Conservation (phyloP, 2,888 invertebrate species). For the Parnassius apollo region DNA sequence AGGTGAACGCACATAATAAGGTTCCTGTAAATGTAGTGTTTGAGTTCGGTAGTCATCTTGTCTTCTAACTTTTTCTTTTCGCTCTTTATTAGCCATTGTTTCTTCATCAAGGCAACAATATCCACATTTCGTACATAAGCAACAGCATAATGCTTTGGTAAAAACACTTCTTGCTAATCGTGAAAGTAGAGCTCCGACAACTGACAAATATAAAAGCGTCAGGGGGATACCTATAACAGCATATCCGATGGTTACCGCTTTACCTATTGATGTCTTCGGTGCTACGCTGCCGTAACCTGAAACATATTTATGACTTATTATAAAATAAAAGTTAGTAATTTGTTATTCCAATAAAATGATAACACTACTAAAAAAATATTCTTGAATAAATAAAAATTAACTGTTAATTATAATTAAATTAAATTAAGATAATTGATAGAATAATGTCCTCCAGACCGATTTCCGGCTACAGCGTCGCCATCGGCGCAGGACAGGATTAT, state of each 20-base stretch:
- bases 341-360: too few relatives aligned
- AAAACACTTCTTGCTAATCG: slow-evolving; percentile 91
- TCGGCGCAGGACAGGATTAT: too few relatives aligned
- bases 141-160: slow-evolving; percentile 90
- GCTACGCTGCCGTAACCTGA: slow-evolving; percentile 96
- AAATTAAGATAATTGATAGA: too few relatives aligned
- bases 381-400: too few relatives aligned
- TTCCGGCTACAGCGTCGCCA: too few relatives aligned
- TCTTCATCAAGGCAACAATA: slow-evolving; percentile 93
- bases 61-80: slow-evolving; percentile 87
- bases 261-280: slow-evolving; percentile 93
- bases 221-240: slow-evolving; percentile 93
- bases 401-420: too few relatives aligned
- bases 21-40: slow-evolving; percentile 84
- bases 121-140: slow-evolving; percentile 93
- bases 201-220: slow-evolving; percentile 92
- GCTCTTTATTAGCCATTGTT: slow-evolving; percentile 90
- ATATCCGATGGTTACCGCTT: slow-evolving; percentile 94
- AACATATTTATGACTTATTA: slow-evolving; percentile 39
- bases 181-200: slow-evolving; percentile 92
- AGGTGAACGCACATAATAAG: slow-evolving; percentile 84
- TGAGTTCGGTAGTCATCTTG: slow-evolving; percentile 84
- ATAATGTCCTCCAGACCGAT: too few relatives aligned
- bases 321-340: too few relatives aligned
- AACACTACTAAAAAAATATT: too few relatives aligned